phyloP scores from a whole-genome alignment of 2,888 invertebrate species.

The Harpalus rufipes region DNA sequence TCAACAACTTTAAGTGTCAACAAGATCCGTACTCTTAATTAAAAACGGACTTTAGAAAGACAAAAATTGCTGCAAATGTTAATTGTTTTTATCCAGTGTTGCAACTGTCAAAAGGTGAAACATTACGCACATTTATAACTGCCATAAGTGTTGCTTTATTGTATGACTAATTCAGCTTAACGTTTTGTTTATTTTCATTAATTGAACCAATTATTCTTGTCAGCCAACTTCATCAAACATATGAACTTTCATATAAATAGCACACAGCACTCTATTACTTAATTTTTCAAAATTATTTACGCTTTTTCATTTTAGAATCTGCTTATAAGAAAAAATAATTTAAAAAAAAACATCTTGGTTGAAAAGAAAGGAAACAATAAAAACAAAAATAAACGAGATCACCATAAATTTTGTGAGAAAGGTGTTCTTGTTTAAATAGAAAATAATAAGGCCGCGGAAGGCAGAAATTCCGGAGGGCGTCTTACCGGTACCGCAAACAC shows the following conservation, averaged over 20 bases:
- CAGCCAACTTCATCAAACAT: constrained; percentile 41
- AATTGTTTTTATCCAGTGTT: no score
- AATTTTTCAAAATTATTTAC: constrained; percentile 32
- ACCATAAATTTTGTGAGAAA: constrained; percentile 60
- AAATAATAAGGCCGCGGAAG: constrained; percentile 56
- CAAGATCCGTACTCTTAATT: no score
- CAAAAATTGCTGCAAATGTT: no score
- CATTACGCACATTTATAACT: constrained; percentile 10
- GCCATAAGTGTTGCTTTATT: constrained; percentile 17
- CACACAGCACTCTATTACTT: constrained; percentile 25
- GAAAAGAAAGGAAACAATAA: constrained; percentile 55
- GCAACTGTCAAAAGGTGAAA: constrained; percentile 17
- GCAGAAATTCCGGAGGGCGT: constrained; percentile 42
- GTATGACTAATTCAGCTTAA: constrained; percentile 49
- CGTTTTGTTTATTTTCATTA: constrained; percentile 54
- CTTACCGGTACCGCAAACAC: constrained; percentile 42
- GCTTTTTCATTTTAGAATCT: constrained; percentile 16
- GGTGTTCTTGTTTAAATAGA: constrained; percentile 66
- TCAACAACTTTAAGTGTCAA: no score
- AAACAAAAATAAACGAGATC: constrained; percentile 60
- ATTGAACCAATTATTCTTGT: constrained; percentile 54
- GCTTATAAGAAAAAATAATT: constrained; percentile 33
- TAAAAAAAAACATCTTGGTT: constrained; percentile 35
- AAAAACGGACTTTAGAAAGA: no score
- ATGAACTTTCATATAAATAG: constrained; percentile 42